Evolutionary conservation across 2,113 vertebrate species (phyloP), one percentile per base, ranked within the genome.

Genomic region (Hippocampus mohnikei): DNA sequence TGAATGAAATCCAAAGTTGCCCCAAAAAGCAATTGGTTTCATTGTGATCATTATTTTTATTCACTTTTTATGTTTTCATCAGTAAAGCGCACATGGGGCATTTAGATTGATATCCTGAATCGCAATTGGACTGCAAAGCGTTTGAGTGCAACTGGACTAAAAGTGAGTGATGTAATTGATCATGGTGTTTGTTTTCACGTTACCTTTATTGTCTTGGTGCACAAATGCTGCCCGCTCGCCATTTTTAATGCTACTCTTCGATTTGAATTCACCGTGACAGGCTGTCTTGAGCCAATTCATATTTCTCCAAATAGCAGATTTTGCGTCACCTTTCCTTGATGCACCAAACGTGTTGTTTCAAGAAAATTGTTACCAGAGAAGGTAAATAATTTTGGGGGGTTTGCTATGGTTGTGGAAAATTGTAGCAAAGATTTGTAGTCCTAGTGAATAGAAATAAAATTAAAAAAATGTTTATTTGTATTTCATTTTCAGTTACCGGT

Each of bases 1-100:
- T 0, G 89, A 93, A 9, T 93, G 84, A 91, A 67, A 40, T 42
- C 58, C 13, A 16, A 46, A 25, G 16, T 20, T 8, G 46, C 50
- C 27, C 16, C 60, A 46, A 63, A 52, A 21, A 65, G 50, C 29
- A 75, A 23, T 69, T 16, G 13, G 63, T 21, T 40, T 62, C 10
- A 64, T 13, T 23, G 8, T 56, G 3, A 11, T 58, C 33, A 21
- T n/a, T 25, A 5, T 52, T 76, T 66, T 41, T 20, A 72, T 58
- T 27, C 2, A 25, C 12, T 25, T 15, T 25, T 58, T 58, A 40
- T 67, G 69, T 70, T 64, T 64, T 66, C n/a, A 12, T 75, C 63
- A 66, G 58, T 64, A 10, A 15, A 50, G 58, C 74, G 64, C 70
- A 70, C 71, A 59, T n/a, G 46, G 25, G 48, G 48, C 48, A 58